Conservation (phyloP, 2,113 vertebrate species). For the Dissostichus mawsoni region DNA sequence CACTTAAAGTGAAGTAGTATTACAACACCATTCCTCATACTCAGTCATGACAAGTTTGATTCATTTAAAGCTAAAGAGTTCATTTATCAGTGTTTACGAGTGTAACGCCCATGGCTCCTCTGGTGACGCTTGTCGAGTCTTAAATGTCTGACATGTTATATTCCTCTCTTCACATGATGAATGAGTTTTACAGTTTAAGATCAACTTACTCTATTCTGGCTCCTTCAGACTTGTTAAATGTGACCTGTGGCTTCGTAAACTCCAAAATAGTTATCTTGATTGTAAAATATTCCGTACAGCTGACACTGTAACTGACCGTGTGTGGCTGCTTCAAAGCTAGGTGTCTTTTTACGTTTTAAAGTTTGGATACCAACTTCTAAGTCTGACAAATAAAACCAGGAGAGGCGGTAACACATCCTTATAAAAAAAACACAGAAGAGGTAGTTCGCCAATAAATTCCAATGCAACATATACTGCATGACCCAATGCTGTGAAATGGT, state of each 20-base stretch:
- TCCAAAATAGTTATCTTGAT: neutral
- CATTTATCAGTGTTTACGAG: conserved; percentile 2
- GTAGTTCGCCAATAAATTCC: too few species aligned
- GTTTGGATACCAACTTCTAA: neutral
- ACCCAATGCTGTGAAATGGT: too few species aligned
- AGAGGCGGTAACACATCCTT: neutral
- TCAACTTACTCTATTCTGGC: neutral
- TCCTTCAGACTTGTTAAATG: neutral
- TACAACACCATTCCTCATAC: conserved; percentile 15
- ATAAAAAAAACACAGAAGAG: too few species aligned
- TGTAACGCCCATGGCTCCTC: conserved; percentile 13
- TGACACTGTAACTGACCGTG: neutral
- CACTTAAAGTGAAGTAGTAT: neutral
- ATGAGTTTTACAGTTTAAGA: neutral
- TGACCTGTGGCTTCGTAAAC: neutral
- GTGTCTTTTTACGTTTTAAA: neutral
- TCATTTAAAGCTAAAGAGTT: neutral
- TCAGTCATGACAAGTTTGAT: neutral
- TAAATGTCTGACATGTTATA: neutral
- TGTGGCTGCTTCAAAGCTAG: neutral
- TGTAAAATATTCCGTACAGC: too few species aligned
- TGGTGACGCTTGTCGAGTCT: neutral
- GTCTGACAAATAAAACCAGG: neutral
- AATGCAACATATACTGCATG: too few species aligned
- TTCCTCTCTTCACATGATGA: neutral